Base-by-base conservation (phyloP, 2,888 invertebrate species). In the Drepana falcataria region DNA sequence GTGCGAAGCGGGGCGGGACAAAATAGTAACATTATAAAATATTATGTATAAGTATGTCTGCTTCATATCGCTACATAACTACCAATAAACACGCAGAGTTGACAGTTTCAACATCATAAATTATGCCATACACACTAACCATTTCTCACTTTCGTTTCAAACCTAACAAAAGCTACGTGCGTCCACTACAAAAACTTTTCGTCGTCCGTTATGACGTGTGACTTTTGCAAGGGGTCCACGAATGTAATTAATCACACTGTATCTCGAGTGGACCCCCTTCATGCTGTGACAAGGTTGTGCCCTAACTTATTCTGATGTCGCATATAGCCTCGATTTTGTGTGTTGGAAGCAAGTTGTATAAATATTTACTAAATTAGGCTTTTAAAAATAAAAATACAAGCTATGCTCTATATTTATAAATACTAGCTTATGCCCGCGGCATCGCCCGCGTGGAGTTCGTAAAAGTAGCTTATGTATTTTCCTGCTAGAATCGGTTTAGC, bases 171-270 rank as follows among this genome's bases (percentile, higher is more conserved):
- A 57, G 59, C 55, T 61, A 60, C 58, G 58, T 54, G 64, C 58
- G 60, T 55, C 69, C 62, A 61, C 67, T 65, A 57, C 54, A 68
- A 77, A 44, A 65, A 68, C 67, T 83, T 83, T 84, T 83, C 79
- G 80, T 74, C 66, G 58, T 62, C 68, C 66, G 69, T 75, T 77
- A 79, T 79, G 81, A 84, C 80, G 71, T 75, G 78, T 81, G 81
- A 83, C 81, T 81, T 77, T 77, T 75, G 76, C 80, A 79, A 80
- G 82, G 44, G 82, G 81, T 80, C 63, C 58, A 57, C 58, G 60
- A 72, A 75, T 72, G 68, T 82, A 80, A 85, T 86, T 85, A 85
- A 86, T 86, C 85, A 85, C 78, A 79, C 70, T 68, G 67, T 66
- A 63, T 64, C 59, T 68, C 58, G 53, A 68, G 68, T 63, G 60